A percentile compares a stretch with the other conserved stretches of the same genome.
phyloP scores from a whole-genome alignment of 2,113 vertebrate genomes.

The Colistium nudipinnis region DNA sequence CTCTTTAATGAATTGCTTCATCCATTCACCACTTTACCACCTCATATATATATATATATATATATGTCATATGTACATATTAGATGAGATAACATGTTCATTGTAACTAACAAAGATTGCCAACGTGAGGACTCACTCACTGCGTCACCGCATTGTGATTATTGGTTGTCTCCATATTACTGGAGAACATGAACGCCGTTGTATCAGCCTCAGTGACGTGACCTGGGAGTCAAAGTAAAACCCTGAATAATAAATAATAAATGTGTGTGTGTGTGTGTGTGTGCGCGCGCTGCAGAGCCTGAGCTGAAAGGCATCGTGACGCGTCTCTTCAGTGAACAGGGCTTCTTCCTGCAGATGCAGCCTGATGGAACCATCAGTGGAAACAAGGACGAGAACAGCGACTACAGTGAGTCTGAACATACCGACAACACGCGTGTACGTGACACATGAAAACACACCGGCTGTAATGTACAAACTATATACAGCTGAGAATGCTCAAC shows the following conservation, averaged over 20 bases:
- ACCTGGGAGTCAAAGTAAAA: neutral
- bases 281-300: conserved; percentile 84
- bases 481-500: too few species aligned
- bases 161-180: too few species aligned
- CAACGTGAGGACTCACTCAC: too few species aligned
- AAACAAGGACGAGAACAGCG: conserved; percentile 98
- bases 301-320: conserved; percentile 99
- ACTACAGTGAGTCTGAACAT: conserved; percentile 87
- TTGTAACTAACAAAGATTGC: too few species aligned
- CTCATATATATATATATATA: too few species aligned
- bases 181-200: too few species aligned
- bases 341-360: conserved; percentile 97
- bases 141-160: too few species aligned
- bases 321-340: conserved; percentile 98
- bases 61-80: too few species aligned
- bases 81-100: too few species aligned
- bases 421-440: too few species aligned
- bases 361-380: conserved; percentile 93
- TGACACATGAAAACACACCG: too few species aligned
- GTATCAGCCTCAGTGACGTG: neutral
- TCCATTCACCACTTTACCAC: neutral
- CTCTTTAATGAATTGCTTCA: neutral
- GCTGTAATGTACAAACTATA: too few species aligned
- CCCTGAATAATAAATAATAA: conserved; percentile 5
- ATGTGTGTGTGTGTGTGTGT: neutral